Percentiles rank a stretch among this genome's conserved stretches.
Conservation (phyloP, 2,113 vertebrate species). For the Brachyhypopomus gauderio region DNA sequence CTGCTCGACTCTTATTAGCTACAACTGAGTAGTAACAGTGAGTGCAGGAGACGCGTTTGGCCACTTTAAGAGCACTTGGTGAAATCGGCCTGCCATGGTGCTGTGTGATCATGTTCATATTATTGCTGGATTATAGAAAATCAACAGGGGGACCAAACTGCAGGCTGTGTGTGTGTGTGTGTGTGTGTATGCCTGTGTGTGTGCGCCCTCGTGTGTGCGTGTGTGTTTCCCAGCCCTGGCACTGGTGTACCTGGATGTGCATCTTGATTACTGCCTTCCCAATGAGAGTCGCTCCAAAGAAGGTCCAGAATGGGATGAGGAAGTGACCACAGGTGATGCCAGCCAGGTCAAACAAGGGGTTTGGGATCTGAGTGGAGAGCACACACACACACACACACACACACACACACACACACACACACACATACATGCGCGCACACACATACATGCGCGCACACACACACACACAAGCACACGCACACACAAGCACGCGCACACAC, state of each 20-base stretch:
- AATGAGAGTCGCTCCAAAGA: slow-evolving; percentile 98
- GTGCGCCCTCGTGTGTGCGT: too few relatives aligned
- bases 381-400: background rate
- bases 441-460: too few relatives aligned
- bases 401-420: too few relatives aligned
- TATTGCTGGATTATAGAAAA: too few relatives aligned
- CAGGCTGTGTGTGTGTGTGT: too few relatives aligned
- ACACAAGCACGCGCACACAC: too few relatives aligned
- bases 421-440: too few relatives aligned
- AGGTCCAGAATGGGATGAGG: slow-evolving; percentile 98
- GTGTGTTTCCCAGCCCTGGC: background rate
- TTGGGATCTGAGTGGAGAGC: slow-evolving; percentile 84
- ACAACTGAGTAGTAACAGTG: background rate
- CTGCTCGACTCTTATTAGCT: background rate
- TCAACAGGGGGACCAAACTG: too few relatives aligned
- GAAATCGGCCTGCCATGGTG: too few relatives aligned
- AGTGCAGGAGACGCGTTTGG: background rate
- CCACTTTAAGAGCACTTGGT: background rate
- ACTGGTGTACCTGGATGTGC: slow-evolving; percentile 90
- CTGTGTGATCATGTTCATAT: too few relatives aligned
- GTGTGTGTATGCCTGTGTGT: too few relatives aligned
- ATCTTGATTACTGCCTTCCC: slow-evolving; percentile 98
- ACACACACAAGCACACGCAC: too few relatives aligned
- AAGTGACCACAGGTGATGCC: slow-evolving; percentile 99
- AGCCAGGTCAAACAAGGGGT: slow-evolving; percentile 96